Evolutionary conservation across 2,113 vertebrate species (phyloP).

Genomic region (Pungitius pungitius): DNA sequence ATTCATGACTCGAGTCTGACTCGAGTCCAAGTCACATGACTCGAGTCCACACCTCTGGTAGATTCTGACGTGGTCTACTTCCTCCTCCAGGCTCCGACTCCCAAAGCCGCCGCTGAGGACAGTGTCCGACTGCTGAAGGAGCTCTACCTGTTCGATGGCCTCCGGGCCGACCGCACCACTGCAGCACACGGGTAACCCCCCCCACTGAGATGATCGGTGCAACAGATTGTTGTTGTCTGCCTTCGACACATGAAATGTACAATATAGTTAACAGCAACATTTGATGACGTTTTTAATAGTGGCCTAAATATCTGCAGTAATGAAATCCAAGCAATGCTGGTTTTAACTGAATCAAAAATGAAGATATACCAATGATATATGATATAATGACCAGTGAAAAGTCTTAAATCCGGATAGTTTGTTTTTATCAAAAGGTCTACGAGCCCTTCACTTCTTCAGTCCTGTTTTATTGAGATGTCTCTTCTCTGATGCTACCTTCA

Average conservation of each 20-base stretch:
- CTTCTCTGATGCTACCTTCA: conserved; percentile 46
- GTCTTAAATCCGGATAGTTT: not conserved
- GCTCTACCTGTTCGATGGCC: conserved; percentile 91
- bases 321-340: not conserved
- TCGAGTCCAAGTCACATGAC: too few relatives aligned
- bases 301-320: not conserved
- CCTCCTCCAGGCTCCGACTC: conserved; percentile 83
- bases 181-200: conserved; percentile 77
- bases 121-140: conserved; percentile 89
- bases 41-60: too few relatives aligned
- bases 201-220: not conserved
- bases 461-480: not conserved
- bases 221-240: not conserved
- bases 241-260: not conserved
- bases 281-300: not conserved
- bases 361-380: not conserved
- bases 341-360: not conserved
- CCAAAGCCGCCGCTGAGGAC: conserved; percentile 86
- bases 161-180: conserved; percentile 92
- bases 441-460: not conserved
- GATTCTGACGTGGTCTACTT: not conserved
- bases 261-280: conserved; percentile 7
- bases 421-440: not conserved
- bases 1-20: too few relatives aligned
- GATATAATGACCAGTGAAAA: not conserved